A percentile compares a stretch with the other conserved stretches of the same genome.
These are phyloP conservation scores for Lumbricus terrestris DNA, from an alignment of 2,888 invertebrate genomes.

Conservation along the genomic window DNA sequence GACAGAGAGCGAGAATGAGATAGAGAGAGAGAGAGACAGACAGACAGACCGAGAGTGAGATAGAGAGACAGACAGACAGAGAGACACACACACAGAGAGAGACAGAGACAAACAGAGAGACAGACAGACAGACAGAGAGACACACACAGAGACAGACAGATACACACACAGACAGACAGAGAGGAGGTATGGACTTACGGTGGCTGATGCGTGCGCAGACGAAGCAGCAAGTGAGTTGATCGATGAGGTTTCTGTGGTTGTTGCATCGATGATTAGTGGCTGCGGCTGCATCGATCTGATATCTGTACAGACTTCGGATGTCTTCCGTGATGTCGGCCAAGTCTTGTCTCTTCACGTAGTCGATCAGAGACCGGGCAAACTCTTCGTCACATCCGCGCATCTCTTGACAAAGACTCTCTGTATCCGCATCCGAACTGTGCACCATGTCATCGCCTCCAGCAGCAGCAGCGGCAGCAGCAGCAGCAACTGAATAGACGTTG, in stretches of 20 bases:
- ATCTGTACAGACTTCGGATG: slow-evolving; percentile 10
- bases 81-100: no score
- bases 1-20: no score
- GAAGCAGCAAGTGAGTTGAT: not conserved
- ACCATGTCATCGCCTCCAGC: not conserved
- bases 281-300: slow-evolving; percentile 20
- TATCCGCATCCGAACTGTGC: slow-evolving; percentile 8
- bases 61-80: no score
- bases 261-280: not conserved
- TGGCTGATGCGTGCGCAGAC: not conserved
- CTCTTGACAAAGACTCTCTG: slow-evolving; percentile 4
- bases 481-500: not conserved
- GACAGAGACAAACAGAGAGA: no score
- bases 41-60: no score
- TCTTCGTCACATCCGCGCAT: not conserved
- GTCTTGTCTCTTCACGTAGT: slow-evolving; percentile 18
- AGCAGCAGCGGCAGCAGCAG: not conserved
- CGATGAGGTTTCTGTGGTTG: not conserved
- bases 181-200: not conserved
- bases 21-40: no score
- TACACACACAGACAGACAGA: no score
- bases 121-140: no score
- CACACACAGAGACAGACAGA: no score
- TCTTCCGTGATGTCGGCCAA: slow-evolving; percentile 18
- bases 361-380: not conserved